A percentile compares a stretch with the other conserved stretches of the same genome.
These are phyloP conservation scores for Acomys russatus DNA, from an alignment of 2,797 vertebrate species.

Conservation along the genomic window DNA sequence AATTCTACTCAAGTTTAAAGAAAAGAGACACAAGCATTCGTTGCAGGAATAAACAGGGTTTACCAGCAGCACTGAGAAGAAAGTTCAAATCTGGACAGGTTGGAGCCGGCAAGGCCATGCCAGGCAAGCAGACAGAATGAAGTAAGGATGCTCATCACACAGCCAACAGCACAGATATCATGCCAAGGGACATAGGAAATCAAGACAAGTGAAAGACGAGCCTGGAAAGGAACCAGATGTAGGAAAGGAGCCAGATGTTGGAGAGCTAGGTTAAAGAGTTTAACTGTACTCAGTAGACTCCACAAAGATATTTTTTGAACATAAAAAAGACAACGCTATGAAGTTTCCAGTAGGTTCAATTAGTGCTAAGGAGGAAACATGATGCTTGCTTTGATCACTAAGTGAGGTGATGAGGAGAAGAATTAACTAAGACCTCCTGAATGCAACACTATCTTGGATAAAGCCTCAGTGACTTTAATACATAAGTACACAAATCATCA, in stretches of 20 bases:
- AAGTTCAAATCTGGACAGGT: not conserved
- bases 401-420: not conserved
- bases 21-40: not conserved
- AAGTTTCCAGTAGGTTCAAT: slow-evolving; percentile 28
- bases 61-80: not conserved
- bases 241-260: slow-evolving; percentile 2
- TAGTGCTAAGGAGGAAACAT: slow-evolving; percentile 7
- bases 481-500: not conserved
- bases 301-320: slow-evolving; percentile 19
- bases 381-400: slow-evolving; percentile 38
- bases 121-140: not conserved
- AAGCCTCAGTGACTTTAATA: not conserved
- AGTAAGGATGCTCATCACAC: not conserved
- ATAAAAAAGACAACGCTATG: not conserved
- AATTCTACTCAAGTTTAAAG: slow-evolving; percentile 32
- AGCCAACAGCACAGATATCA: not conserved
- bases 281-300: not conserved
- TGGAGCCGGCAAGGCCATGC: not conserved
- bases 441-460: not conserved
- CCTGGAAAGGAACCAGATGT: slow-evolving; percentile 35
- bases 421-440: slow-evolving; percentile 26
- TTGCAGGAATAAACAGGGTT: not conserved
- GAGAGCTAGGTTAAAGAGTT: slow-evolving; percentile 13
- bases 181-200: not conserved
- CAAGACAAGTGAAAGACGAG: slow-evolving; percentile 14